Evolutionary conservation across 2,888 invertebrate species (phyloP).

Genomic region (Folsomia candida): DNA sequence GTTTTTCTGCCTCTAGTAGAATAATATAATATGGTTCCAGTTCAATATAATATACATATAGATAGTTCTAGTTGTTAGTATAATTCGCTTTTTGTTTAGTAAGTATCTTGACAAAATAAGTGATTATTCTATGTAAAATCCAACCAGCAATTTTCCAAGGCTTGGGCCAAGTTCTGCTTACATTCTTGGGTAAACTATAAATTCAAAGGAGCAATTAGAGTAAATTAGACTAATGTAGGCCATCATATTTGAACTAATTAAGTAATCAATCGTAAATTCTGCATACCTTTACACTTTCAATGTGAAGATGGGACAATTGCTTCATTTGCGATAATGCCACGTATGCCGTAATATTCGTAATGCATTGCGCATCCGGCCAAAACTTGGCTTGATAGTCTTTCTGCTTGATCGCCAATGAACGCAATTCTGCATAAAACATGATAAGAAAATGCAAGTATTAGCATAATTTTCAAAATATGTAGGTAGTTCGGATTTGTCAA

Average conservation of each 20-base stretch:
- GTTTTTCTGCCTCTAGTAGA: no score
- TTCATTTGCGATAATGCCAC: conserved; percentile 35
- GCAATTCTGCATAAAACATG: conserved; percentile 22
- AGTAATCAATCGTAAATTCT: neutral
- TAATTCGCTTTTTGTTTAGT: neutral
- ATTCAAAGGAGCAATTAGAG: neutral
- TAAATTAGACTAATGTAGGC: no score
- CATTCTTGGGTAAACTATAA: conserved; percentile 39
- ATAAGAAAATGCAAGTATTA: no score
- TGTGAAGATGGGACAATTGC: conserved; percentile 29
- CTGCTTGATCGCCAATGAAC: conserved; percentile 30
- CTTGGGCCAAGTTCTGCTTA: conserved; percentile 25
- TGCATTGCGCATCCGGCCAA: conserved; percentile 40
- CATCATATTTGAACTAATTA: no score
- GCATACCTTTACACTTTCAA: conserved; percentile 40
- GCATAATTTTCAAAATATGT: neutral
- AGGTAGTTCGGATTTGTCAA: neutral
- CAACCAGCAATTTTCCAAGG: conserved; percentile 43
- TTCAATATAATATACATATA: no score
- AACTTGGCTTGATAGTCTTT: conserved; percentile 43
- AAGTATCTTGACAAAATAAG: conserved; percentile 26
- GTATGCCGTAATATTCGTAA: conserved; percentile 36
- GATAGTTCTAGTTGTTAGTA: no score
- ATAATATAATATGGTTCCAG: no score
- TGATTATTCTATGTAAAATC: conserved; percentile 29